Percentiles rank a stretch among this genome's conserved stretches.
phyloP scores from a whole-genome alignment of 1,140 invertebrate genomes.

The Drepana arcuata region DNA sequence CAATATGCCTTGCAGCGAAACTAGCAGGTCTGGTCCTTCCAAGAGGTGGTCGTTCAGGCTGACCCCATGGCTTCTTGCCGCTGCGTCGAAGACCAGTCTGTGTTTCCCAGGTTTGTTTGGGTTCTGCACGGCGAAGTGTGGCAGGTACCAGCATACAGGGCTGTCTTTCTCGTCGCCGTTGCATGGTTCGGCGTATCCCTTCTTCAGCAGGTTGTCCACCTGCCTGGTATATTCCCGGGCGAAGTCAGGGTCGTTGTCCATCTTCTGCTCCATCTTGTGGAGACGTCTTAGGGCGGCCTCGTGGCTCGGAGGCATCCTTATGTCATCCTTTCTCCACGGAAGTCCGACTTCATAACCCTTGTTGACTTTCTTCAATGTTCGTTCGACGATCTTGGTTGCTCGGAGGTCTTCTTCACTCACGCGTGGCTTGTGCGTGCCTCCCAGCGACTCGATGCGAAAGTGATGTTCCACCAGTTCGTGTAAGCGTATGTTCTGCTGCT shows the following conservation, averaged over 20 bases:
- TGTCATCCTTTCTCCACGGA: neutral
- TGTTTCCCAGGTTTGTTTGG: conserved; percentile 28
- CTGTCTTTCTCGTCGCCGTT: neutral
- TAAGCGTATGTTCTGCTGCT: neutral
- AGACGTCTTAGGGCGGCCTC: conserved; percentile 2
- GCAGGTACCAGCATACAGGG: conserved; percentile 23
- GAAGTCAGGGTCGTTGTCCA: conserved; percentile 2
- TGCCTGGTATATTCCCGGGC: neutral
- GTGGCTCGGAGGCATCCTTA: conserved; percentile 3
- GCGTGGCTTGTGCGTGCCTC: neutral
- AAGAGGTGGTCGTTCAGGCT: conserved; percentile 23
- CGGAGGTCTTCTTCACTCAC: neutral
- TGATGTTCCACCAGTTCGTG: conserved; percentile 1
- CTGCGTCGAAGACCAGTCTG: conserved; percentile 30
- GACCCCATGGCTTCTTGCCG: conserved; percentile 13
- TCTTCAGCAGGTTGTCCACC: conserved; percentile 5
- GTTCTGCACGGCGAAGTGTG: conserved; percentile 28
- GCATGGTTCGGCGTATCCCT: conserved; percentile 2
- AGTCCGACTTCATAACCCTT: neutral
- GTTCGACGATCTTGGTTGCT: neutral
- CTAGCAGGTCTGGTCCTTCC: conserved; percentile 25
- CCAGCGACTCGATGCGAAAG: conserved; percentile 3
- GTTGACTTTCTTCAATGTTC: neutral
- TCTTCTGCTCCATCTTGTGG: conserved; percentile 3
- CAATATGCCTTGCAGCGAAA: conserved; percentile 18